Percentiles rank a stretch among this genome's conserved stretches.
phyloP scores from a whole-genome alignment of 2,888 invertebrate species.

The Oscheius sp. region DNA sequence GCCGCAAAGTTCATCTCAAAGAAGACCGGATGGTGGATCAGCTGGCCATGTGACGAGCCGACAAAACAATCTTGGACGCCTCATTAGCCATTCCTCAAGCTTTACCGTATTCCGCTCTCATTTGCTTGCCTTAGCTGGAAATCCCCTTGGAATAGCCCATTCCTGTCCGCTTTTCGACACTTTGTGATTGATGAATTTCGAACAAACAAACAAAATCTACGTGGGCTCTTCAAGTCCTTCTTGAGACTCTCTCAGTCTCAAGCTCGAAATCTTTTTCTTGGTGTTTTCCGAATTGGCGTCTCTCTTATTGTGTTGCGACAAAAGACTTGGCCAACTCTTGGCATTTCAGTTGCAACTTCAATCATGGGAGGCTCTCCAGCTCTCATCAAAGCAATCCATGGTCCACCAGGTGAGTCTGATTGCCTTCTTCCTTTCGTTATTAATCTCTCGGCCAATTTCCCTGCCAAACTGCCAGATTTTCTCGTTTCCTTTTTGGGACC shows the following conservation, averaged over 20 bases:
- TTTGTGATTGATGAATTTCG: not conserved
- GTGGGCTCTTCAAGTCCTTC: not conserved
- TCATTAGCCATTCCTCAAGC: not conserved
- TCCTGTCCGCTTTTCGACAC: too few species aligned
- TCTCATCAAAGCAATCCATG: not conserved
- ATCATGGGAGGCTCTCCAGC: slow-evolving; percentile 16
- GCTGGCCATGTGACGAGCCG: not conserved
- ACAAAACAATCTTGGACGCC: not conserved
- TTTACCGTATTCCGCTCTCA: not conserved
- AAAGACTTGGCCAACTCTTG: not conserved
- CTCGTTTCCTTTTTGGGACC: too few species aligned
- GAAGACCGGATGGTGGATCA: not conserved
- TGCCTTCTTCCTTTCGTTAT: not conserved
- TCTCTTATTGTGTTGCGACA: slow-evolving; percentile 17
- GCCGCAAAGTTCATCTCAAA: not conserved
- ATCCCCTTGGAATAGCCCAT: not conserved
- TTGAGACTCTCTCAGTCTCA: not conserved
- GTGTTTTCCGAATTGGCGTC: not conserved
- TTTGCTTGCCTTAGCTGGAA: not conserved
- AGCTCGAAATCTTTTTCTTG: not conserved
- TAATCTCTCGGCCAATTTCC: not conserved
- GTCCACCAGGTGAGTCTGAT: not conserved
- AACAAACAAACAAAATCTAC: not conserved
- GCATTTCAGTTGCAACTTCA: not conserved
- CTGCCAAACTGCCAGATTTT: not conserved